These are phyloP conservation scores for Myiotriccus ornatus DNA, from an alignment of 2,797 vertebrate species.

Conservation along the genomic window DNA sequence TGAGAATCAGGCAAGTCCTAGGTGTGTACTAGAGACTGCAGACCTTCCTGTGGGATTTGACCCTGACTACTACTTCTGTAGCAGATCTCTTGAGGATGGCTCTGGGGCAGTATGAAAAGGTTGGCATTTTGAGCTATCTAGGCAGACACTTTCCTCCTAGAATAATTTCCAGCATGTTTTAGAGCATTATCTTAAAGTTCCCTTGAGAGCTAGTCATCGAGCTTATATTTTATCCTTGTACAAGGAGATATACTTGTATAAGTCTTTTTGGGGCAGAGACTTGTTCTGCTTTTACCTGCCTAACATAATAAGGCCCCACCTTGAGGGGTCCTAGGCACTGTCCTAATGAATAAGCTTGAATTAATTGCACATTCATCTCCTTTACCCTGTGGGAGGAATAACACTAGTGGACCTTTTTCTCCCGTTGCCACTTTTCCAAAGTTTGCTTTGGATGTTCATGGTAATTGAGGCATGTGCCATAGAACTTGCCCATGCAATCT, in stretches of 20 bases:
- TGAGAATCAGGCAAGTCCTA: neutral
- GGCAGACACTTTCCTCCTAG: neutral
- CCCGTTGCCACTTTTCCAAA: neutral
- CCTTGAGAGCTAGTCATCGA: neutral
- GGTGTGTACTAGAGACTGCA: neutral
- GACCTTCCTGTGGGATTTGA: neutral
- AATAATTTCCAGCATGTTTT: neutral
- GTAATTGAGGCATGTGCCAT: neutral
- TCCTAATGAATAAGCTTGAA: slow-evolving; percentile 18
- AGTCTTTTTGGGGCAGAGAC: neutral
- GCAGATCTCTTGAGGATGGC: neutral
- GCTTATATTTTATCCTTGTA: neutral
- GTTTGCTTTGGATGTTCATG: neutral
- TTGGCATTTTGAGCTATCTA: neutral
- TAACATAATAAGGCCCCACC: neutral
- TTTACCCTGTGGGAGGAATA: neutral
- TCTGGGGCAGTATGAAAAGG: neutral
- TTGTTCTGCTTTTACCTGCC: neutral
- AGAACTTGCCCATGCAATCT: slow-evolving; percentile 6
- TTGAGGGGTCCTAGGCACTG: neutral
- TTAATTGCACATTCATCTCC: neutral
- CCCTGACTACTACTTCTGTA: neutral
- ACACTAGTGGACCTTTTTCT: neutral
- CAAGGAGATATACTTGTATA: neutral
- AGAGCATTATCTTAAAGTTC: neutral